Evolutionary conservation across 2,888 invertebrate genomes (phyloP).

Genomic region (Drosophila algonquin): DNA sequence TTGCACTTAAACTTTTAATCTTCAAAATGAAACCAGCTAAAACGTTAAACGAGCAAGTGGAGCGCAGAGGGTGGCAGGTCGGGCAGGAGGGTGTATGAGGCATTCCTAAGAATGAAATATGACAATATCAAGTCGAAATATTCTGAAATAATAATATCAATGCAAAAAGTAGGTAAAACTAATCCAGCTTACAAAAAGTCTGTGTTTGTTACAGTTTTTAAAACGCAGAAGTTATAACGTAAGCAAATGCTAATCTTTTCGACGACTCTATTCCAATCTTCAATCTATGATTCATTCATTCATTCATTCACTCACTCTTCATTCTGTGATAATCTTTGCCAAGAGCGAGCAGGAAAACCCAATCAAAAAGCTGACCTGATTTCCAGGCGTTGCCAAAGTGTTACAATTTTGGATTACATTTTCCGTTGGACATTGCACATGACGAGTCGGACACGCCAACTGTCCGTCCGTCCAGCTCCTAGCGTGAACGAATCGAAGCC

Average conservation of each 20-base stretch:
- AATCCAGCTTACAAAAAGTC: too few relatives aligned
- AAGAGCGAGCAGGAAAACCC: conserved; percentile 24
- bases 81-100: too few relatives aligned
- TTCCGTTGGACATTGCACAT: conserved; percentile 35
- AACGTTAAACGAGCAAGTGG: too few relatives aligned
- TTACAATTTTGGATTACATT: conserved; percentile 30
- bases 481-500: conserved; percentile 7
- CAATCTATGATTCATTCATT: background rate
- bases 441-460: conserved; percentile 28
- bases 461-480: background rate
- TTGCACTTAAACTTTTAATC: background rate
- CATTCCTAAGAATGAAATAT: too few relatives aligned
- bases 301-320: background rate
- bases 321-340: too few relatives aligned
- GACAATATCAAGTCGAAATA: too few relatives aligned
- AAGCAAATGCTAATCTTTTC: too few relatives aligned
- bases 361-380: conserved; percentile 18
- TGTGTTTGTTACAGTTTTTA: too few relatives aligned
- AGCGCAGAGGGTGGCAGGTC: too few relatives aligned
- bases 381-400: conserved; percentile 10
- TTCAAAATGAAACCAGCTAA: background rate
- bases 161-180: too few relatives aligned
- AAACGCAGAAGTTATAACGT: too few relatives aligned
- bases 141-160: too few relatives aligned
- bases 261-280: background rate